phyloP scores from a whole-genome alignment of 2,113 vertebrate species.

The Maccullochella peelii region DNA sequence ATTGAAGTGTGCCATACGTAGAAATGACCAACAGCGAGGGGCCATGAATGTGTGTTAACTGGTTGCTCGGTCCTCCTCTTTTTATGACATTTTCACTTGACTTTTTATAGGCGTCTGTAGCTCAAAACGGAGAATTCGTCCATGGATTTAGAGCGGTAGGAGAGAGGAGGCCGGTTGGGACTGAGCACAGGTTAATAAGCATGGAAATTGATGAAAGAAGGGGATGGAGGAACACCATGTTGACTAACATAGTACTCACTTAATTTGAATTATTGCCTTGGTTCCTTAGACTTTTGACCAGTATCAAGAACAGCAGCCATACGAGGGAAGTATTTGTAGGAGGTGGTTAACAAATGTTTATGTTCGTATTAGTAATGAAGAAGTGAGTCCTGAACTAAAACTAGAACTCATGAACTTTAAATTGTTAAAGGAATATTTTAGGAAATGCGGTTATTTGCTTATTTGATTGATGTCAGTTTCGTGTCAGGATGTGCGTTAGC shows the following conservation, averaged over 20 bases:
- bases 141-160: background rate
- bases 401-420: background rate
- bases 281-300: conserved; percentile 18
- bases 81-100: conserved; percentile 2
- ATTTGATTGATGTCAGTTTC: background rate
- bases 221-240: background rate
- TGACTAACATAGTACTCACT: conserved; percentile 5
- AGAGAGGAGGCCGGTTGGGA: background rate
- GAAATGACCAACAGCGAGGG: conserved; percentile 15
- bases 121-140: background rate
- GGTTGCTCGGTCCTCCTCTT: conserved; percentile 6
- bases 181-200: conserved; percentile 22
- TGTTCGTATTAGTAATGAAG: conserved; percentile 9
- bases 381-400: background rate
- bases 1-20: conserved; percentile 33
- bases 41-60: background rate
- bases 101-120: conserved; percentile 28
- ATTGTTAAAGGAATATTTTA: background rate
- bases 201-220: background rate
- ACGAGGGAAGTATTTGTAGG: conserved; percentile 4
- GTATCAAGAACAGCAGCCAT: background rate
- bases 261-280: conserved; percentile 19
- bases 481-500: too few species aligned
- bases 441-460: background rate
- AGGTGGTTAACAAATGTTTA: conserved; percentile 1